Base-by-base conservation (phyloP, 37 sponge, comb jelly and placozoan genomes). In the Cliona cf. orientalis region DNA sequence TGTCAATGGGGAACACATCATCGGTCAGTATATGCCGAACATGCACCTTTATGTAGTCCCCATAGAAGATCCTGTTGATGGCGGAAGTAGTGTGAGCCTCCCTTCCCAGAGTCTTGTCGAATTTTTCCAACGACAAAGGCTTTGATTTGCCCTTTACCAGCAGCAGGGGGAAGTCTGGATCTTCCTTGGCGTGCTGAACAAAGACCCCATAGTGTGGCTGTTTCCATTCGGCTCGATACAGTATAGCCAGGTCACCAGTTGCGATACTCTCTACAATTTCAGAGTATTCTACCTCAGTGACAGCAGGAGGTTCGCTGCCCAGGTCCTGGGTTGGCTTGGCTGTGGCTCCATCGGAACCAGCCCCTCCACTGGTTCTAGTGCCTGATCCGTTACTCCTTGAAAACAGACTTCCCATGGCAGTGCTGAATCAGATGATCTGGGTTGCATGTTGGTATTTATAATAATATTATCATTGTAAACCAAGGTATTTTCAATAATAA, bases 111-210 rank as follows among this genome's bases (percentile, higher is more conserved):
- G 58, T 7, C 29, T 55, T 66, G 25, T 37, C 40, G 60, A 90
- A 74, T 34, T 79, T 69, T 21, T 33, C 42, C 3, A 79, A 56
- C 1, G 49, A 42, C n/a, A 90, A 57, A 12, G 85, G 78, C 65
- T 80, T 90, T 17, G 91, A 58, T 56, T 60, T 90, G 2, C 86
- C 91, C 69, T 90, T 84, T 32, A 90, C 26, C 19, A 85, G 66
- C 35, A 89, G 58, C 72, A 83, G 66, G 19, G 89, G 89, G 29
- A 82, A 82, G 44, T 81, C 41, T 0, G 53, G 66, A 23, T 80
- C 72, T 32, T 49, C 42, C n/a, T 69, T 69, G 5, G 25, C 43
- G 37, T 82, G 61, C 11, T 78, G 32, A 12, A 88, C 79, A 55
- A 88, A 77, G 38, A 88, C 77, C 19, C 43, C 89, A 34, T 41